phyloP scores from a whole-genome alignment of 2,797 vertebrate species.

The Clarias pachynema region DNA sequence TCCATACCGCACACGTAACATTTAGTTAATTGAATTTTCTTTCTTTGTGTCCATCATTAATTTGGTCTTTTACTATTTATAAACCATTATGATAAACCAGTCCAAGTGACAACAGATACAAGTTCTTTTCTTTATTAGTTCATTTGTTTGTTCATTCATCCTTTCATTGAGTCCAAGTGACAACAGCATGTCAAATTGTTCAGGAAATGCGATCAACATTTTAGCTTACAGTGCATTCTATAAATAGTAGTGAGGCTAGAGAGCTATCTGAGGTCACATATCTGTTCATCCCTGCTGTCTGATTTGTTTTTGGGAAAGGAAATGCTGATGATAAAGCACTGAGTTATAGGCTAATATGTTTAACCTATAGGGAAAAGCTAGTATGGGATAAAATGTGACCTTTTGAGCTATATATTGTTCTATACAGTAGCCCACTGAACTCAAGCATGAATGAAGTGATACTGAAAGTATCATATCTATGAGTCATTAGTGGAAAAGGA shows the following conservation, averaged over 20 bases:
- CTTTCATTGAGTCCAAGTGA: background rate
- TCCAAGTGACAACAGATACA: background rate
- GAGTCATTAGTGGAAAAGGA: slow-evolving; percentile 44
- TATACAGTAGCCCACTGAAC: slow-evolving; percentile 15
- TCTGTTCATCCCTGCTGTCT: slow-evolving; percentile 38
- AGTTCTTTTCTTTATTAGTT: background rate
- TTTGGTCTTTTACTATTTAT: background rate
- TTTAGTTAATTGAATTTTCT: background rate
- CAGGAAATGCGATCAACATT: slow-evolving; percentile 44
- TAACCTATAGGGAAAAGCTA: slow-evolving; percentile 50
- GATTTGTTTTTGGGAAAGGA: slow-evolving; percentile 42
- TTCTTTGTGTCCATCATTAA: background rate
- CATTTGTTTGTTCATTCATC: background rate
- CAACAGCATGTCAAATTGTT: slow-evolving; percentile 34
- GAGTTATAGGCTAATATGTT: slow-evolving; percentile 57
- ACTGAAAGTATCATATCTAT: slow-evolving; percentile 50
- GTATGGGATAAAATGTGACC: slow-evolving; percentile 48
- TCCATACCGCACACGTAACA: no score
- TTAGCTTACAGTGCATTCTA: slow-evolving; percentile 37
- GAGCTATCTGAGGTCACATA: slow-evolving; percentile 47
- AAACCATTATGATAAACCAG: background rate
- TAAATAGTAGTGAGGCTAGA: slow-evolving; percentile 44
- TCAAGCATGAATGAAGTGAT: slow-evolving; percentile 47
- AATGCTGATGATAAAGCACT: slow-evolving; percentile 42
- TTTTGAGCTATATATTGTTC: slow-evolving; percentile 40